Conservation (phyloP, 1,140 invertebrate species). For the Contarinia nasturtii region DNA sequence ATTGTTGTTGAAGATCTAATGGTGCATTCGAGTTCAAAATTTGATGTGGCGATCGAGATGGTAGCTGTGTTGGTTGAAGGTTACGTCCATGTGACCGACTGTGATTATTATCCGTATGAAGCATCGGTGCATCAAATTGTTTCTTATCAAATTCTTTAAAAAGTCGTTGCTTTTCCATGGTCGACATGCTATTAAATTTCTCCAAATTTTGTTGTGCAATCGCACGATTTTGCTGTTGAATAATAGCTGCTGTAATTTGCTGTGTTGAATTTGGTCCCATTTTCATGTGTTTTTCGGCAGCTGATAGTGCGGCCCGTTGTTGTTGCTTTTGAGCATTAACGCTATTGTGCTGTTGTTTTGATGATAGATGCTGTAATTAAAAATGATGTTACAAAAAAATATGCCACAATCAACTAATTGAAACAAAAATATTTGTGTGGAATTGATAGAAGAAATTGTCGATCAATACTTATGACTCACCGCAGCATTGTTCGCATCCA, state of each 20-base stretch:
- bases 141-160: constrained; percentile 28
- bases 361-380: constrained; percentile 7
- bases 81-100: too few species aligned
- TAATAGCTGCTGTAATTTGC: constrained; percentile 30
- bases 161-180: constrained; percentile 31
- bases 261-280: constrained; percentile 7
- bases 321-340: neutral
- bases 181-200: constrained; percentile 28
- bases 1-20: too few species aligned
- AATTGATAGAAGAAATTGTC: too few species aligned
- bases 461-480: too few species aligned
- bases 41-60: too few species aligned
- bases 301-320: neutral
- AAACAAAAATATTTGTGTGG: too few species aligned
- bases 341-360: constrained; percentile 14
- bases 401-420: too few species aligned
- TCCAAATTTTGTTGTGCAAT: constrained; percentile 34
- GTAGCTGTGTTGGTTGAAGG: too few species aligned
- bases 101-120: too few species aligned
- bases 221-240: constrained; percentile 33
- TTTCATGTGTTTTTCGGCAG: neutral
- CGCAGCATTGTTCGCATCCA: too few species aligned
- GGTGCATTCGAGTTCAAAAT: too few species aligned
- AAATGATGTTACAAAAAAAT: too few species aligned
- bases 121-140: constrained; percentile 12